Base-by-base conservation (phyloP, 2,113 vertebrate genomes). In the Etheostoma cragini region DNA sequence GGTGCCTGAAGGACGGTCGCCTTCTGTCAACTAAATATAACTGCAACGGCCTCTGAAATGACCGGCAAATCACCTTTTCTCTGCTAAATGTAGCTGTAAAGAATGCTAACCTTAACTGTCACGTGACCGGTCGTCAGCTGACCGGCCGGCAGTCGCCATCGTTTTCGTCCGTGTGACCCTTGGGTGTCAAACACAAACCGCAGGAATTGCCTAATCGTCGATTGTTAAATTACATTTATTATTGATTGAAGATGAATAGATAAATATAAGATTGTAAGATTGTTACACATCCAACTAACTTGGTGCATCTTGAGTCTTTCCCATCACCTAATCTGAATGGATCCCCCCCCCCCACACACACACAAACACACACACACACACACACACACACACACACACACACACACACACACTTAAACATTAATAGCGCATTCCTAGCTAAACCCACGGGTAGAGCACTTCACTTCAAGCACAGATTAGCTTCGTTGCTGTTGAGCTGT, bases 391-490 rank as follows among this genome's bases (percentile, higher is more conserved):
- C 33, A 35, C 6, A 35, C 33, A 35, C 33, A 38, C 35, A 38
- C 35, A 38, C 35, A 56, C 50, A 67, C 67, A 14, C n/a, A 56
- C 33, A 57, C 80, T 67, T 63, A 67, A 53, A 47, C 5, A 4
- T 62, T 88, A 91, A 88, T 86, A 64, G 76, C 85, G 87, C 80
- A 88, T 92, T 92, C 83, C 89, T 58, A 7, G 58, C 86, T 72
- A 86, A 93, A 91, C 72, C 78, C 83, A 62, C 12, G 57, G 73
- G 66, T 60, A 82, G 91, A 87, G 56, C 87, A 81, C 92, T 93
- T 87, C 85, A 93, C 85, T 86, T 88, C 72, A 82, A 92, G 91
- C 75, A 78, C 74, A 92, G 81, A 93, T 94, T 88, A 91, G 72
- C 87, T 83, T 74, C 19, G 26, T 65, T 15, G 38, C 83, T 46